Evolutionary conservation across 2,888 invertebrate species (phyloP), one percentile per base, ranked within the genome.

Genomic region (Synergus itoensis): DNA sequence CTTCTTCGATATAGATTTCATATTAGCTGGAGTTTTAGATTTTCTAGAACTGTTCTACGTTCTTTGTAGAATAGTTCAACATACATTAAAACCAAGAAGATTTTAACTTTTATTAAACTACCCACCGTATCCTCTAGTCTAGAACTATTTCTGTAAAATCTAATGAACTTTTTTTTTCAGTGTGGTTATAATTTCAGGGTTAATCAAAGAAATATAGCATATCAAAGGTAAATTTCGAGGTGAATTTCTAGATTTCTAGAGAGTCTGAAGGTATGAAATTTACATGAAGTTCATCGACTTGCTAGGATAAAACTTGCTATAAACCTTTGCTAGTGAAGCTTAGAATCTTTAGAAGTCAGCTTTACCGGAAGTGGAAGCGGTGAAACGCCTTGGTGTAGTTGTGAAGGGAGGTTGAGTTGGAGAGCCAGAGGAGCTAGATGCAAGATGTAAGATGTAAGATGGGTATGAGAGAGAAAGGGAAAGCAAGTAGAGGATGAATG

Each of bases 401-500:
- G 21, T 62, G 62, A 12, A 62, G 62, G 41, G 8, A 65, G n/a
- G 9, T 53, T 53, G 53, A 65, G 65, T 9, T 64, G 14, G 40
- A 18, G 21, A 67, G 40, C 18, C 43, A 21, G 28, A 64, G 41
- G 76, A 45, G 40, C 5, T 8, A 41, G 16, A 69, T 40, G 41
- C 28, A 28, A 28, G 28, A 28, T 28, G 28, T 28, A 3, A 28
- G 28, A 28, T 28, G 28, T 53, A 2, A n/a, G n/a, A 53, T 3
- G 9, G n/a, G 11, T 21, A 21, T 60, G 21, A 60, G 60, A 18
- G 18, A 43, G 65, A 79, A 41, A 40, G 76, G 75, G 8, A 18
- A 53, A 67, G 21, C 11, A 60, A 63, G 43, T 28, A 60, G 77
- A 45, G 18, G 21, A 62, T 48, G 64, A 77, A 65, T 75, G 75